Base-by-base conservation (phyloP, 2,888 invertebrate species). In the Lobophora halterata region DNA sequence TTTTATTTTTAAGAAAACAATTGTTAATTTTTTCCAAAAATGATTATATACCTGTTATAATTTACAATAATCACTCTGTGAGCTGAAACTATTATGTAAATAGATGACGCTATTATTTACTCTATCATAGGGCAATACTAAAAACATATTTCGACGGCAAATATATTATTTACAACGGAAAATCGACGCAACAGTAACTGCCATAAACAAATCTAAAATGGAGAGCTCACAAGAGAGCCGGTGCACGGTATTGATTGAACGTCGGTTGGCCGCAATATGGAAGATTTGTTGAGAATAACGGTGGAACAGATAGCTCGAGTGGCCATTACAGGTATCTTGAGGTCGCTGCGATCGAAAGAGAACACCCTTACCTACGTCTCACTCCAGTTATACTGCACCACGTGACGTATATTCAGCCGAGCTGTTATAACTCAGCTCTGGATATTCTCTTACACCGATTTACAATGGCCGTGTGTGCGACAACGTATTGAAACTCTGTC, bases 281-380 rank as follows among this genome's bases (percentile, higher is more conserved):
- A 68, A 81, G 79, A 83, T 83, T 82, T 79, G 80, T 81, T 72
- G 76, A 70, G 77, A 77, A 79, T 79, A 80, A 78, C 79, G 77
- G 73, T 66, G 68, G 74, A 73, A 71, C 67, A 77, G 79, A 80
- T 75, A 76, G 75, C 79, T 79, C 77, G 73, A 81, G 80, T 82
- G 79, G 81, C 83, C 80, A 82, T 82, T 83, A 83, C 74, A 73
- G 80, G 78, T 80, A 80, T 77, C 75, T 76, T 70, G 76, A 72
- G 76, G 71, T 68, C 56, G 63, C 60, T 59, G 65, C 68, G 68
- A 75, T 76, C 70, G 74, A 65, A 62, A 65, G 56, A 64, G 69
- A 66, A 71, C 67, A 69, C 66, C 68, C 65, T 63, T 65, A 74
- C 72, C 73, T 75, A 69, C 62, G 63, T 71, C 65, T 71, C 69